Base-by-base conservation (phyloP, 2,113 vertebrate species). In the Ivindomyrus marchei region DNA sequence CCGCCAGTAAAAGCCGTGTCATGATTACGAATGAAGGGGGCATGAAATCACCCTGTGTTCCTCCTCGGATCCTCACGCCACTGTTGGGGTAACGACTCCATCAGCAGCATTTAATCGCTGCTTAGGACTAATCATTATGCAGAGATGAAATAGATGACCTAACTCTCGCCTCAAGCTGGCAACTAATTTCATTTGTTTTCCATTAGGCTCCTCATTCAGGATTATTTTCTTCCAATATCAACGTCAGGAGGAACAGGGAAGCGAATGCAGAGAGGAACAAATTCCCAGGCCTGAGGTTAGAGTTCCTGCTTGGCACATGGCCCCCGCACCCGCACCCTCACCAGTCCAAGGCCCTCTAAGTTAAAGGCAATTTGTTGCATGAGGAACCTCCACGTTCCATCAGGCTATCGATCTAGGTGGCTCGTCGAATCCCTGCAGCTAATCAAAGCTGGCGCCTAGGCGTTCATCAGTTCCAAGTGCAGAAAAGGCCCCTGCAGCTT, bases 91-190 rank as follows among this genome's bases (percentile, higher is more conserved):
- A 90, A 90, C 89, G 45, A 45, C 58, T 90, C 53, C 89, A 87
- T 87, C 74, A 88, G 66, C 56, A 56, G 85, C 89, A 88, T 87
- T 90, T 90, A 90, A 88, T 90, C 46, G 47, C 89, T 88, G 15
- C 47, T 90, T 90, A 90, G 58, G 36, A 85, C 24, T 90, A 90
- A 90, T 88, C 58, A 70, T 46, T 87, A 70, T 15, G 46, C 62
- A 80, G 87, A 39, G 86, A 66, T 85, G 36, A 80, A 66, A 88
- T 80, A 36, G 87, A 53, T 21, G 46, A 66, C 85, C 50, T 52
- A 53, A 27, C 62, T 39, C 42, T 80, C 19, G 36, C 62, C 89
- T 88, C 62, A 90, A 90, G 85, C 46, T 45, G 31, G 45, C 87
- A 36, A 88, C 84, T 88, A 88, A 77, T 88, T 88, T 90, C 62